These are phyloP conservation scores for Nannospalax galili DNA, from an alignment of 2,113 vertebrate genomes.

Conservation along the genomic window DNA sequence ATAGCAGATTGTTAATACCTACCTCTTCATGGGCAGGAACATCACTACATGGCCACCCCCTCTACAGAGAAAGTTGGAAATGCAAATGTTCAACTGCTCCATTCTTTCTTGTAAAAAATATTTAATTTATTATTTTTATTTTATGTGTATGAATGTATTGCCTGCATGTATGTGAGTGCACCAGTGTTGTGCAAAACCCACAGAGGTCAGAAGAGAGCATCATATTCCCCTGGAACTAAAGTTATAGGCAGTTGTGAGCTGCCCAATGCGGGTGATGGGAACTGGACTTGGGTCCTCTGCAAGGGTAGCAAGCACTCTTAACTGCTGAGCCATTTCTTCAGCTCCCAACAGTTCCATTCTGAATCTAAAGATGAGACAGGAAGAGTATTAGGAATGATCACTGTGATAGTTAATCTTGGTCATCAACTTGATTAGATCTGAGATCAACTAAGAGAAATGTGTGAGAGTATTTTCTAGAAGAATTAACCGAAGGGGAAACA, in stretches of 20 bases:
- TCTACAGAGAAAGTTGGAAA: not conserved
- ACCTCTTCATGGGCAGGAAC: not conserved
- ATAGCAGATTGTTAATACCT: not conserved
- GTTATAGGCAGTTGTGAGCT: not conserved
- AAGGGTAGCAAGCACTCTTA: not conserved
- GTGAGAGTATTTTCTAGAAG: not conserved
- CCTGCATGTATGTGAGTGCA: not conserved
- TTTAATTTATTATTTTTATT: not conserved
- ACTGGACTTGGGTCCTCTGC: not conserved
- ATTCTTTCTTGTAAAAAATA: not conserved
- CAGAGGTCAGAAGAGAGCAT: not conserved
- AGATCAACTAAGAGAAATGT: not conserved
- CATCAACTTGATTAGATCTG: not conserved
- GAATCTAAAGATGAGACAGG: conserved; percentile 28
- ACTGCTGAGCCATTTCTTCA: not conserved
- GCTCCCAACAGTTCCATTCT: not conserved
- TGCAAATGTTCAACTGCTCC: not conserved
- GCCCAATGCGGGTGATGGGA: not conserved
- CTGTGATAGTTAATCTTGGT: not conserved
- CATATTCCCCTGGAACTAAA: not conserved
- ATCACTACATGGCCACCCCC: not conserved
- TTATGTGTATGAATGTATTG: not conserved
- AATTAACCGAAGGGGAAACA: not conserved
- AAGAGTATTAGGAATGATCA: not conserved
- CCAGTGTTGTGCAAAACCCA: not conserved